Evolutionary conservation across 92 coral and sea anemone species (phyloP).

Genomic region (Plumapathes pennacea): DNA sequence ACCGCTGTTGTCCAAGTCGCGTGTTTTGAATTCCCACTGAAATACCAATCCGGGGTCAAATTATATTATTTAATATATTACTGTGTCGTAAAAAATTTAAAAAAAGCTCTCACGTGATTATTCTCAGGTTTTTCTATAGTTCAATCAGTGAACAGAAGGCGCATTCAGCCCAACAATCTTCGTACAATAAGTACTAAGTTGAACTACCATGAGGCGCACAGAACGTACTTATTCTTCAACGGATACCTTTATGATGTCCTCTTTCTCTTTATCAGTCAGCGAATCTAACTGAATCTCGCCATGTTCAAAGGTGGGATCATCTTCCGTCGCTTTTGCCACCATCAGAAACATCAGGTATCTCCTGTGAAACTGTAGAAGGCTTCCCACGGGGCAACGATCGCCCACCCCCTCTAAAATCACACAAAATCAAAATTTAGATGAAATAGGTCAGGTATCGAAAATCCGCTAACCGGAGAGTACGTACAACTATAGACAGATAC

Average conservation of each 20-base stretch:
- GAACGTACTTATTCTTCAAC: neutral
- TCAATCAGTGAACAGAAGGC: no score
- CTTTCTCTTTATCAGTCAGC: slow-evolving; percentile 41
- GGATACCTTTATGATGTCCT: slow-evolving; percentile 58
- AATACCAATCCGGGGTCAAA: neutral
- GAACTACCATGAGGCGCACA: neutral
- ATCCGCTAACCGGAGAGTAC: neutral
- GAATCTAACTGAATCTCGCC: slow-evolving; percentile 24
- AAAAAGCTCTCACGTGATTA: no score
- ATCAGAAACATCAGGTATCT: slow-evolving; percentile 69
- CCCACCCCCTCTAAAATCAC: neutral
- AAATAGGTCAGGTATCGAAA: no score
- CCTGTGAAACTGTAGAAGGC: slow-evolving; percentile 66
- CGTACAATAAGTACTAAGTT: no score
- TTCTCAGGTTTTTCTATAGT: no score
- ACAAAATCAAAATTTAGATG: neutral
- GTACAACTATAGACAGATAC: neutral
- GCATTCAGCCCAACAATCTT: no score
- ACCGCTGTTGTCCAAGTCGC: slow-evolving; percentile 52
- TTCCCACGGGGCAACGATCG: slow-evolving; percentile 57
- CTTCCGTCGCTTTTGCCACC: slow-evolving; percentile 47
- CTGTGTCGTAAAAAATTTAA: no score
- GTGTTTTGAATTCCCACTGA: slow-evolving; percentile 74
- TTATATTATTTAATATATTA: no score
- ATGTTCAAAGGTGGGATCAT: slow-evolving; percentile 9